Evolutionary conservation across 2,113 vertebrate species (phyloP), one percentile per base, ranked within the genome.

Genomic region (Rhinogobius similis): DNA sequence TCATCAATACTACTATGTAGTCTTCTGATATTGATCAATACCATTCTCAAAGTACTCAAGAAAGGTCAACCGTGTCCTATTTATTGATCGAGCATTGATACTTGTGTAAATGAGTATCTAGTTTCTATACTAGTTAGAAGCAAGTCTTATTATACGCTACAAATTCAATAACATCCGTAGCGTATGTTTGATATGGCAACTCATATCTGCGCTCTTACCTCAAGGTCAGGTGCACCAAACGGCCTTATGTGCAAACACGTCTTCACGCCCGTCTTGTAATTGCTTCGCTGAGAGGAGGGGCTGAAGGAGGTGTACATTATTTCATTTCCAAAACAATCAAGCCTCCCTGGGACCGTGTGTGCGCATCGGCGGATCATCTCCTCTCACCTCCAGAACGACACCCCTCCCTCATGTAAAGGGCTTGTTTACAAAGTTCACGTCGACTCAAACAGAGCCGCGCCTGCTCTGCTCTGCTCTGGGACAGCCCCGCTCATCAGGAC

Each of bases 361-460:
- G 16, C 20, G 26, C 27, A 29, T 59, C 29, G 12, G 29, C 20
- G 29, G 58, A 61, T 61, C 58, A 21, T 5, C 58, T 61, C 29
- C 58, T n/a, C 29, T 61, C 29, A 61, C 58, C 58, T 61, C 27
- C 16, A 18, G 8, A 61, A 61, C 4, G 29, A 61, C 58, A 61
- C 29, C 29, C 29, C 58, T 61, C 58, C 58, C 58, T 36, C 58
- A 36, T 61, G 58, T 61, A 38, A 38, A 61, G 10, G 21, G 29
- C 27, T 61, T 61, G 58, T 61, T 61, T 61, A 61, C 58, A 61
- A 61, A 61, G 58, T 61, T 61, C 27, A n/a, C 29, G 38, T 38
- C 58, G 10, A 29, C 55, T 58, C 55, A 58, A 58, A 58, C 55
- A 58, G 24, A 13, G 12, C 12, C 1, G 14, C 27, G 16, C 7